A percentile compares a stretch with the other conserved stretches of the same genome.
Evolutionary conservation across 1,140 invertebrate species (phyloP).

Genomic region (Chrysoperla carnea): DNA sequence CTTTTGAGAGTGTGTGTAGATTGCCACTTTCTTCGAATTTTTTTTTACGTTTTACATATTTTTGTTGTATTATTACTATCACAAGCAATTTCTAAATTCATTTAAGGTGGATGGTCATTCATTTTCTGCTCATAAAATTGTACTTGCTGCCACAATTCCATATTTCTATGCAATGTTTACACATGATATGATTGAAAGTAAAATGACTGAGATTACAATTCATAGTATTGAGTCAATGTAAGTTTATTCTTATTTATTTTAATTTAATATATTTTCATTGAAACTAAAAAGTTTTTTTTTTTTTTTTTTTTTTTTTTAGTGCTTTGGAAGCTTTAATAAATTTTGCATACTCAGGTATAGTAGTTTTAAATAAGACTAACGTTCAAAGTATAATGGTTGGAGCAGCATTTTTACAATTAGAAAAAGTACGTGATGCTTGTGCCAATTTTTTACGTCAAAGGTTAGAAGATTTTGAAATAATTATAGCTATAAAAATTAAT

Average conservation of each 20-base stretch:
- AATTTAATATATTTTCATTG: no score
- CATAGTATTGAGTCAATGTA: conserved; percentile 64
- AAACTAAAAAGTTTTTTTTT: no score
- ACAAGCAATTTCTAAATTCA: no score
- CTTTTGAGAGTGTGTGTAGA: no score
- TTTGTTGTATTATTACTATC: no score
- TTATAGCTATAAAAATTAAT: no score
- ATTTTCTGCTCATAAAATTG: conserved; percentile 70
- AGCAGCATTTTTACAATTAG: conserved; percentile 72
- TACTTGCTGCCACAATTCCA: conserved; percentile 73
- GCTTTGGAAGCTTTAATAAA: conserved; percentile 71
- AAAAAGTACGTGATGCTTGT: conserved; percentile 67
- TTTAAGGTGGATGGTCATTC: conserved; percentile 56
- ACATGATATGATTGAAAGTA: conserved; percentile 73
- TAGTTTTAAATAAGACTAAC: conserved; percentile 62
- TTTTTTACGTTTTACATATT: no score
- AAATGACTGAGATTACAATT: conserved; percentile 66
- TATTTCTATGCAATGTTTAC: conserved; percentile 90
- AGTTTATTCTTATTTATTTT: conserved; percentile 12
- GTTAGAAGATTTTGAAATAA: conserved; percentile 19
- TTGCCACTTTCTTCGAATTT: no score
- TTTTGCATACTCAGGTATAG: conserved; percentile 71
- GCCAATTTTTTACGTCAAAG: conserved; percentile 61
- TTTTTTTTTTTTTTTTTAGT: conserved; percentile 27
- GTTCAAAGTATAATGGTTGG: conserved; percentile 75